These are phyloP conservation scores for Myanophis thanlyinensis DNA, from an alignment of 2,113 vertebrate species.

Conservation along the genomic window DNA sequence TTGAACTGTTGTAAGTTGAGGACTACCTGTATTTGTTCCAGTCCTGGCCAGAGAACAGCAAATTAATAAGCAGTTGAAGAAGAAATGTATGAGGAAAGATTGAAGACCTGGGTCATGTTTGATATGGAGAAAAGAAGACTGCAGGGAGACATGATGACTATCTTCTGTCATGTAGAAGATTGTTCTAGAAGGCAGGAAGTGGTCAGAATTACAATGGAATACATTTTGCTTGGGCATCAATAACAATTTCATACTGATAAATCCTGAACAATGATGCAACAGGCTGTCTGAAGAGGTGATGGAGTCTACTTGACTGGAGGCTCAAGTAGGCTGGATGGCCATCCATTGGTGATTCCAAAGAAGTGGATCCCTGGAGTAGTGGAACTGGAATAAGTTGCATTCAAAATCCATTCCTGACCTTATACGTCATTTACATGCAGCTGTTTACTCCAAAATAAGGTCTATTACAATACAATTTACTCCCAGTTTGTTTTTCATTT, in stretches of 20 bases:
- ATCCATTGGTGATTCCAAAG: neutral
- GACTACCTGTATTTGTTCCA: neutral
- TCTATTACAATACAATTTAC: neutral
- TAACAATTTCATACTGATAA: neutral
- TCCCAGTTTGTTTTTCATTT: neutral
- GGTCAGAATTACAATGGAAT: neutral
- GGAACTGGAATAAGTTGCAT: neutral
- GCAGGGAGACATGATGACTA: neutral
- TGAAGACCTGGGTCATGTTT: neutral
- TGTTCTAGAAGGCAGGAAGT: neutral
- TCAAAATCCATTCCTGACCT: neutral
- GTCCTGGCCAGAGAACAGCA: neutral
- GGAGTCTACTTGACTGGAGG: neutral
- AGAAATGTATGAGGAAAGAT: neutral
- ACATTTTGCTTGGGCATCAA: neutral
- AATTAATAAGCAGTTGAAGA: neutral
- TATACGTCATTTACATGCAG: neutral
- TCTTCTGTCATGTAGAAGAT: too few species aligned
- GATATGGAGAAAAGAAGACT: neutral
- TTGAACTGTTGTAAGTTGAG: too few species aligned
- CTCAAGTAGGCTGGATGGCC: neutral
- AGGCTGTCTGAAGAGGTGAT: neutral
- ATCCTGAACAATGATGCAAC: neutral
- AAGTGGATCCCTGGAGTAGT: neutral
- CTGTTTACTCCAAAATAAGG: neutral